Base-by-base conservation (phyloP, 1,140 invertebrate genomes). In the fruit fly (Drosophila melanogaster) region DNA sequence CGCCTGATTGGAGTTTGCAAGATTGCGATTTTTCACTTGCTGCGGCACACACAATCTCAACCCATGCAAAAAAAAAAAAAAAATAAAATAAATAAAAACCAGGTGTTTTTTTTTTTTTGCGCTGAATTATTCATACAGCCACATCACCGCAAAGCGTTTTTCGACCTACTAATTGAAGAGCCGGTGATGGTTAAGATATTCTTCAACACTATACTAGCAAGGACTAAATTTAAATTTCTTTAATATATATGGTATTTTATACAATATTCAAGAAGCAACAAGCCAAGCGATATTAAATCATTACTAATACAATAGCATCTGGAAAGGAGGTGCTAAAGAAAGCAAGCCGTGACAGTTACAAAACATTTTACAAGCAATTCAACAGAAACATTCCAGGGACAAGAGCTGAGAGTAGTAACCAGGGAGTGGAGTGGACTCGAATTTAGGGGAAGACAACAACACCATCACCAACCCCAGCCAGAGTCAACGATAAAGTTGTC, bases 321-420 rank as follows among this genome's bases (percentile, higher is more conserved):
- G 46, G 35, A 74, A 30, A 43, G 22, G 40, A 76, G 44, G 41
- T 71, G 37, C 43, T 30, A 35, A 24, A 70, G 46, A 43, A 69
- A 62, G 67, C 74, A 35, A 66, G 65, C 53, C 61, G 38, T 87
- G 81, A 86, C 81, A 86, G 78, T 81, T 87, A 87, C 81, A 86
- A 87, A 70, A 86, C 79, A 81, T 87, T 87, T 86, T 86, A 86
- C 83, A 86, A 87, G 83, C 79, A 81, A 76, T 86, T 87, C 77
- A 78, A 65, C 69, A 87, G 53, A 74, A 66, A 76, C 43, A 86
- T 64, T 60, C 62, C 79, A 59, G 33, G 55, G 44, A 58, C 51
- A 66, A 43, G 47, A 50, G 46, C 49, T 67, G 57, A 66, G 69
- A 80, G 69, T 54, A 69, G 17, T 56, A 69, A 71, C 10, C 15